A percentile compares a stretch with the other conserved stretches of the same genome.
phyloP scores from a whole-genome alignment of 2,797 vertebrate species.

The Cichlasoma orientale region DNA sequence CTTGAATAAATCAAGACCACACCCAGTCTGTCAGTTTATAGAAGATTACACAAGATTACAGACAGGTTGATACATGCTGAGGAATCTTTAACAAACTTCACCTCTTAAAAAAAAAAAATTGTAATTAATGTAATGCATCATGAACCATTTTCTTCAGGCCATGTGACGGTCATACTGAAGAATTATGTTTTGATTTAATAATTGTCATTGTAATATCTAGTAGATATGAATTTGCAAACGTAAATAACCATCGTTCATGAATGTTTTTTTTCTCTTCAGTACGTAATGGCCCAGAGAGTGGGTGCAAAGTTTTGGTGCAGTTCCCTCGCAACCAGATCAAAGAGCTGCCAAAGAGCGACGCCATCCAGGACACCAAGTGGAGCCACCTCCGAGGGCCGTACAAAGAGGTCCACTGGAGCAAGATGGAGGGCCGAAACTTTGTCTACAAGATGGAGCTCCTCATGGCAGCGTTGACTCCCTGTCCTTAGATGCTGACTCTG shows the following conservation, averaged over 20 bases:
- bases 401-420: conserved; percentile 95
- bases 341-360: conserved; percentile 91
- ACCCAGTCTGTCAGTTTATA: neutral
- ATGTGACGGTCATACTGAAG: neutral
- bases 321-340: conserved; percentile 92
- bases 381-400: conserved; percentile 90
- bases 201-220: neutral
- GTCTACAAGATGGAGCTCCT: conserved; percentile 99
- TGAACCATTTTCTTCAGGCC: neutral
- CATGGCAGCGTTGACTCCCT: conserved; percentile 94
- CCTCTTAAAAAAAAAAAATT: neutral
- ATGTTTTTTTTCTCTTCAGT: conserved; percentile 72
- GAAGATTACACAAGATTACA: neutral
- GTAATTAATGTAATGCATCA: neutral
- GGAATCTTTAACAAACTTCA: neutral
- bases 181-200: neutral
- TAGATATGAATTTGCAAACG: neutral
- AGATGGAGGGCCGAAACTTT: conserved; percentile 97
- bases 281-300: conserved; percentile 92
- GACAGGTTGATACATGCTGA: conserved; percentile 10
- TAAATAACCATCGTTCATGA: neutral
- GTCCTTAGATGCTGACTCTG: conserved; percentile 59
- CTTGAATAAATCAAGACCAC: neutral
- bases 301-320: conserved; percentile 93
- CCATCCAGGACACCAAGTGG: conserved; percentile 95